Conservation (phyloP, 1,140 invertebrate genomes). For the Harlomillsia oculata region DNA sequence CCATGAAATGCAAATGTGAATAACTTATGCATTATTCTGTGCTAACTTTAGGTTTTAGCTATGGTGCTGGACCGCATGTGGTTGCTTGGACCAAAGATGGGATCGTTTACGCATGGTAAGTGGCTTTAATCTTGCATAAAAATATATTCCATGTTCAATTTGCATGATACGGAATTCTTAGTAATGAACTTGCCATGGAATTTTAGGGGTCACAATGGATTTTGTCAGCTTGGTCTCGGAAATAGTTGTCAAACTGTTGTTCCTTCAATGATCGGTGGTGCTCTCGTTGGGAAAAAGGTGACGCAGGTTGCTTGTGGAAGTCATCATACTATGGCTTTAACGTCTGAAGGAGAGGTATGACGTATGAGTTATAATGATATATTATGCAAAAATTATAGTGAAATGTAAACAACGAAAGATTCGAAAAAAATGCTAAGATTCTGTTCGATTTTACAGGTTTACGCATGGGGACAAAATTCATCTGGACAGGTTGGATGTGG, state of each 20-base stretch:
- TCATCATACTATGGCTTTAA: conserved; percentile 54
- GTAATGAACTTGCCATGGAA: conserved; percentile 39
- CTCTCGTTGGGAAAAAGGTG: conserved; percentile 46
- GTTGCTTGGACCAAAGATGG: conserved; percentile 48
- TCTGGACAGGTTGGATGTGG: conserved; percentile 51
- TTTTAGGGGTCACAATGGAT: conserved; percentile 59
- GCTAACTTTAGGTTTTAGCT: conserved; percentile 47
- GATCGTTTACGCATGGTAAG: conserved; percentile 6
- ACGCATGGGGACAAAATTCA: conserved; percentile 58
- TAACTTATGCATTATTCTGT: too few relatives aligned
- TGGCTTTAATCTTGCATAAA: not conserved
- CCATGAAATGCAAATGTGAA: too few relatives aligned
- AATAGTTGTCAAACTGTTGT: conserved; percentile 48
- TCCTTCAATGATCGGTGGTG: conserved; percentile 45
- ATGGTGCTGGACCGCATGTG: conserved; percentile 57
- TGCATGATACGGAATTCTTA: not conserved
- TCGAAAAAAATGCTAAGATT: not conserved
- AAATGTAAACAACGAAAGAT: not conserved
- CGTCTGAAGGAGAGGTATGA: conserved; percentile 50
- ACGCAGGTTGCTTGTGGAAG: conserved; percentile 53
- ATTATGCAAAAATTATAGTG: not conserved
- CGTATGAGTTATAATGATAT: not conserved
- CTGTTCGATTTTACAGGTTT: conserved; percentile 44
- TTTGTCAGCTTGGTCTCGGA: conserved; percentile 51
- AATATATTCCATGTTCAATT: not conserved